phyloP scores from a whole-genome alignment of 1,140 invertebrate genomes.

The Neomicropteryx cornuta region DNA sequence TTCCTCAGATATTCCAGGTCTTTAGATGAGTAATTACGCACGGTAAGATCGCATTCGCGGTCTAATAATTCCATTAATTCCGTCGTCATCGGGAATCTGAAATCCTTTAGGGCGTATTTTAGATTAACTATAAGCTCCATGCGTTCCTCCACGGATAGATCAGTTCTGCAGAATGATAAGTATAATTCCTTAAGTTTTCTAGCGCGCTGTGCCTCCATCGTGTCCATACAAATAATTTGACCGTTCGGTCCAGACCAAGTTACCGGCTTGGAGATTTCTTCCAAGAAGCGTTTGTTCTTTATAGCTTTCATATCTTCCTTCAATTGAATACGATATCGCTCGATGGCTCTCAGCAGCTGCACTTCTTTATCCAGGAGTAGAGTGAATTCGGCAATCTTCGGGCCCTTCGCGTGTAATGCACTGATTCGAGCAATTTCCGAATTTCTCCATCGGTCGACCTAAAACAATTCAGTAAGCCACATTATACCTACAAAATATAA shows the following conservation, averaged over 20 bases:
- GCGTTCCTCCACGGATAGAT: conserved; percentile 37
- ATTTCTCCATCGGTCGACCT: conserved; percentile 52
- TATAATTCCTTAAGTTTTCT: conserved; percentile 47
- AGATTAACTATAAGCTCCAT: conserved; percentile 45
- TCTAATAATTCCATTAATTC: conserved; percentile 46
- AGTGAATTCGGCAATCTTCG: conserved; percentile 47
- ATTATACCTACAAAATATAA: not conserved
- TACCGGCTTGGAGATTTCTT: conserved; percentile 47
- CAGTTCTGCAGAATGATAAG: conserved; percentile 36
- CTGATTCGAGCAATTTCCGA: conserved; percentile 45
- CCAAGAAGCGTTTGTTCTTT: conserved; percentile 45
- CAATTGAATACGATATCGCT: conserved; percentile 42
- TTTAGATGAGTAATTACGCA: conserved; percentile 32
- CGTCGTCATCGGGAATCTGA: conserved; percentile 40
- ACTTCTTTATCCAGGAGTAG: conserved; percentile 52
- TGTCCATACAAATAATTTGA: conserved; percentile 48
- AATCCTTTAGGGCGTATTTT: conserved; percentile 40
- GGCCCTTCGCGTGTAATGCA: conserved; percentile 40
- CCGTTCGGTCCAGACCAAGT: conserved; percentile 48
- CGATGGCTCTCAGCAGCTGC: conserved; percentile 47
- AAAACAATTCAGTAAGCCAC: conserved; percentile 6
- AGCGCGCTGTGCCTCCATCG: conserved; percentile 52
- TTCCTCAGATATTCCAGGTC: conserved; percentile 44
- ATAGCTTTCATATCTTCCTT: conserved; percentile 39
- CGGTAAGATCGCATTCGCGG: conserved; percentile 46